Percentiles rank a stretch among this genome's conserved stretches.
Conservation (phyloP, 2,113 vertebrate species). For the Laticauda colubrina region DNA sequence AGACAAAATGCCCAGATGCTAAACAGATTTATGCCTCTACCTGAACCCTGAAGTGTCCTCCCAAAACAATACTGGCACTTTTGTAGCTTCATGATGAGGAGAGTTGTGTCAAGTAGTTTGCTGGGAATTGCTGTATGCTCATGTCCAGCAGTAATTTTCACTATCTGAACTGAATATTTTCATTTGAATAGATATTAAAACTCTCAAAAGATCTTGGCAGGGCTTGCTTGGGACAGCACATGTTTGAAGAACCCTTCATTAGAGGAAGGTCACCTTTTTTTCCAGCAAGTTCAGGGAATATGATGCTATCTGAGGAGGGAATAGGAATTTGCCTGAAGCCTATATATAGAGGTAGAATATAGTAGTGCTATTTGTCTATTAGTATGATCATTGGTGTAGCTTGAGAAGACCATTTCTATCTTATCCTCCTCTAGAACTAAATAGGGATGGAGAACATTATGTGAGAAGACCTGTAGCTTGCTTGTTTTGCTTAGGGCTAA, state of each 20-base stretch:
- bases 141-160: not conserved
- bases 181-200: not conserved
- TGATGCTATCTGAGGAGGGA: not conserved
- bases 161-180: not conserved
- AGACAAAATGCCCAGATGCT: not conserved
- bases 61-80: not conserved
- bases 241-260: too few species aligned
- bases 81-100: not conserved
- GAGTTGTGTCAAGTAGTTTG: not conserved
- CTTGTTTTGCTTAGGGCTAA: not conserved
- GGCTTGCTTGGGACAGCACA: not conserved
- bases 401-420: not conserved
- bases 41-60: not conserved
- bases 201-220: not conserved
- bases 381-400: not conserved
- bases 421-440: not conserved
- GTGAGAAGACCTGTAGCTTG: rapidly evolving
- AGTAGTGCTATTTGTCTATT: not conserved
- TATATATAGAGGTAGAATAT: not conserved
- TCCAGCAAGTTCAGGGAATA: not conserved
- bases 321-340: not conserved
- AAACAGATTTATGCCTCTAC: not conserved
- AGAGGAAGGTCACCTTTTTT: not conserved
- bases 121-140: not conserved
- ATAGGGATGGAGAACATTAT: not conserved